phyloP scores from a whole-genome alignment of 2,888 invertebrate genomes.

The Heterodera filipjevi region DNA sequence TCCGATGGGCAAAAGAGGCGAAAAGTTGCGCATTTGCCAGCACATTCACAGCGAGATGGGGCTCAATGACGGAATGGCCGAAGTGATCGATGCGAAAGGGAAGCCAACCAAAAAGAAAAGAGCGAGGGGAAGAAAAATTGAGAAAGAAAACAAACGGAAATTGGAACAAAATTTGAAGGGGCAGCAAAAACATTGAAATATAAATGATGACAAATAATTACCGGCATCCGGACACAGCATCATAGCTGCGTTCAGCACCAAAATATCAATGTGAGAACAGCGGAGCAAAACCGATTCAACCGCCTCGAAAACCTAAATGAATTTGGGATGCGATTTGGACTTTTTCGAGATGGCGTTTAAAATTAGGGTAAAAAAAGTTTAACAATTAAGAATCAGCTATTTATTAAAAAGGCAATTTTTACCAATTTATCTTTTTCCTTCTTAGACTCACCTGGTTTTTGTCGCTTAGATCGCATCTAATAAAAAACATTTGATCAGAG shows the following conservation, averaged over 20 bases:
- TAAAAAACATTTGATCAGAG: constrained; percentile 17
- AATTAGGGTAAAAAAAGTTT: background rate
- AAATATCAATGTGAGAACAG: constrained; percentile 32
- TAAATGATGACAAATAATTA: no score
- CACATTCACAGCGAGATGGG: constrained; percentile 41
- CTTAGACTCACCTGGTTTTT: constrained; percentile 31
- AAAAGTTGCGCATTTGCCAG: constrained; percentile 40
- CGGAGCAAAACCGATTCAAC: constrained; percentile 20
- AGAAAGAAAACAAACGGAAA: constrained; percentile 17
- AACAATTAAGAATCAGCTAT: no score
- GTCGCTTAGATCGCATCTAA: constrained; percentile 35
- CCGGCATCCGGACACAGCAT: constrained; percentile 39
- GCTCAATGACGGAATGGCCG: constrained; percentile 36
- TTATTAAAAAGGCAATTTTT: no score
- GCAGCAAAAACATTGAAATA: no score
- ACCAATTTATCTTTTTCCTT: no score
- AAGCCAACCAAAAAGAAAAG: constrained; percentile 29
- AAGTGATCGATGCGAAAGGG: constrained; percentile 17
- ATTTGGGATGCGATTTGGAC: background rate
- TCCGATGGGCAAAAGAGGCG: constrained; percentile 22
- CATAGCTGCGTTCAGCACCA: constrained; percentile 40
- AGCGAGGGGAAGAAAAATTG: background rate
- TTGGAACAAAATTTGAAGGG: background rate
- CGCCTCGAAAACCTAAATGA: constrained; percentile 27
- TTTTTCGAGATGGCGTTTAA: no score